Evolutionary conservation across 2,113 vertebrate species (phyloP), one percentile per base, ranked within the genome.

Genomic region (Saimiri boliviensis): DNA sequence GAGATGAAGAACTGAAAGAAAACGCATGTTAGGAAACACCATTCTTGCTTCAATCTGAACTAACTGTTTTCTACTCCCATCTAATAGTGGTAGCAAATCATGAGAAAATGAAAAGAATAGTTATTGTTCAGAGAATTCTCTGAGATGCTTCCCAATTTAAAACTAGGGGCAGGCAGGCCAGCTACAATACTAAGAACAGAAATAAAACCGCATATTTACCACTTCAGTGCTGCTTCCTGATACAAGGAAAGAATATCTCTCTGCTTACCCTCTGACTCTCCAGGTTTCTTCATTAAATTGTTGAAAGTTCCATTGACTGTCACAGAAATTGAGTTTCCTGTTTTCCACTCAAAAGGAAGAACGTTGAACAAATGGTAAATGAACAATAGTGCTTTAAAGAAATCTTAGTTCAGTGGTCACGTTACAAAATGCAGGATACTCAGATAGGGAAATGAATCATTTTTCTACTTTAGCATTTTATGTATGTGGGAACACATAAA

Each of bases 281-380:
- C 3, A 84, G n/a, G 2, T 94, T 97, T 96, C 74, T 94, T 96
- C 77, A 97, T 95, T 96, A 97, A 96, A 93, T 90, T 95, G 93
- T 97, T 92, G 93, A 92, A 98, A 97, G 89, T 97, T 93, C 79
- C 70, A 89, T 0, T 95, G 71, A 56, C 42, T 63, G 95, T 81
- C 80, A 91, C 32, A 94, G 68, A 94, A 96, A 96, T 32, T 87
- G 97, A 94, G 81, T 90, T 96, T 96, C 9, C 70, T 76, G 73
- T 93, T 82, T 94, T 88, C 86, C 20, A 84, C 95, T 66, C 63
- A 92, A 97, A 97, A 71, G 32, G 30, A 30, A 94, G 60, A 89
- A 90, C 0, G 0, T 2, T 95, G 88, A 96, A 63, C 71, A 79
- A 95, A 86, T 94, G 90, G 89, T 17, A 92, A 96, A 96, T 4